Evolutionary conservation across 2,888 invertebrate species (phyloP), one percentile per base, ranked within the genome.

Genomic region (Pemphredon lugubris): DNA sequence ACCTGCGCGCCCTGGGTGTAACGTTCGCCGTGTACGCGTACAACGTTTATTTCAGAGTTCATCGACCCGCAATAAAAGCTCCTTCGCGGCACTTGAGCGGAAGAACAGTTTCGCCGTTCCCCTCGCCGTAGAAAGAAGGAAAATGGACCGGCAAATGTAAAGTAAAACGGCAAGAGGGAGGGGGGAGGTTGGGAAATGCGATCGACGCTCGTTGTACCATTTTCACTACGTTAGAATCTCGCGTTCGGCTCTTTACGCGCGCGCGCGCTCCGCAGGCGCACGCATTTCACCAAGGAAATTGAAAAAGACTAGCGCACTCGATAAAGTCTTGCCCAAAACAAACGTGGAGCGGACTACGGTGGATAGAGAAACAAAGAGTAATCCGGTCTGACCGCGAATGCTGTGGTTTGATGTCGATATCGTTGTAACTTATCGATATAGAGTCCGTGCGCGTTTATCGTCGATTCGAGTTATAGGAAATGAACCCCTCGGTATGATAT

Each of bases 11-110:
- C 21, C 14, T 32, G 7, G 21, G 14, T 26, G 26, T 44, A 39
- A 48, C 45, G 26, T 47, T 21, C 37, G 39, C 47, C n/a, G n/a
- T n/a, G 23, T 44, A 30, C 14, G 30, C 20, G 14, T 50, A 21
- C 51, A 60, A 42, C 69, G 59, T 69, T 59, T 51, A 72, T 59
- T 69, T 47, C 50, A 63, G 45, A 48, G 63, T 59, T 55, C 72
- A 53, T 64, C 64, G 72, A 69, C 42, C 70, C 26, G 54, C 55
- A 59, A 70, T 70, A 63, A 77, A 77, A 64, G 51, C 55, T 67
- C 70, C 58, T 68, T 40, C 63, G 53, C 30, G 42, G 53, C 57
- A 48, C 61, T 68, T 50, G 48, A 45, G 39, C 61, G 68, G 42
- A 61, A 48, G 61, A 61, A 61, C 67, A 40, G 57, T 63, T 63